A percentile compares a stretch with the other conserved stretches of the same genome.
phyloP scores from a whole-genome alignment of 2,113 vertebrate species.

The Eptatretus burgeri region DNA sequence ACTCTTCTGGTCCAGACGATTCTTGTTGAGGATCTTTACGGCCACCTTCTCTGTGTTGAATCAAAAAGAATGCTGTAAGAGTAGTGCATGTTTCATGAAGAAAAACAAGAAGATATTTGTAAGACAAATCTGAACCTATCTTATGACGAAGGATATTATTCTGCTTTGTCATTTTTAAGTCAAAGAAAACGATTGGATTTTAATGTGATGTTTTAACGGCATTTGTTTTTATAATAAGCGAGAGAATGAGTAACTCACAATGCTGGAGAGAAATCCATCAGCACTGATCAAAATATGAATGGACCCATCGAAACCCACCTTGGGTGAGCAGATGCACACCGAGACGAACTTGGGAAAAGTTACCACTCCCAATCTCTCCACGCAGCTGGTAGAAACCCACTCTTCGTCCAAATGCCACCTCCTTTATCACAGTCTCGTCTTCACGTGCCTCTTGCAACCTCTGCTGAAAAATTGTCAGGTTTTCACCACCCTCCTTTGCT shows the following conservation, averaged over 20 bases:
- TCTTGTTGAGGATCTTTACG: conserved; percentile 92
- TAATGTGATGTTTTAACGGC: too few species aligned
- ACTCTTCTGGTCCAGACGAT: conserved; percentile 72
- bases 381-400: conserved; percentile 81
- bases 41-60: conserved; percentile 58
- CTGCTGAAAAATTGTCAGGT: conserved; percentile 54
- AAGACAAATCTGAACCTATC: too few species aligned
- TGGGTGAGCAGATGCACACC: conserved; percentile 72
- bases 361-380: conserved; percentile 80
- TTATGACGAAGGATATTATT: too few species aligned
- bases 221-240: neutral
- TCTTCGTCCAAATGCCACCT: conserved; percentile 58
- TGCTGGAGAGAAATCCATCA: neutral
- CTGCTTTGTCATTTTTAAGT: too few species aligned
- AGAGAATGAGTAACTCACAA: neutral
- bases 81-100: conserved; percentile 14
- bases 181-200: too few species aligned
- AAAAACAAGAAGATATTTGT: conserved; percentile 2
- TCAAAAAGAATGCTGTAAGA: conserved; percentile 17
- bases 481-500: conserved; percentile 17
- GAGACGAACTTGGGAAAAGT: conserved; percentile 87
- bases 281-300: too few species aligned
- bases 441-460: conserved; percentile 64
- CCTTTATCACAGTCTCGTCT: conserved; percentile 59
- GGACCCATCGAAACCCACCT: conserved; percentile 24